phyloP scores from a whole-genome alignment of 2,797 vertebrate genomes.

The Eidolon dupreanum region DNA sequence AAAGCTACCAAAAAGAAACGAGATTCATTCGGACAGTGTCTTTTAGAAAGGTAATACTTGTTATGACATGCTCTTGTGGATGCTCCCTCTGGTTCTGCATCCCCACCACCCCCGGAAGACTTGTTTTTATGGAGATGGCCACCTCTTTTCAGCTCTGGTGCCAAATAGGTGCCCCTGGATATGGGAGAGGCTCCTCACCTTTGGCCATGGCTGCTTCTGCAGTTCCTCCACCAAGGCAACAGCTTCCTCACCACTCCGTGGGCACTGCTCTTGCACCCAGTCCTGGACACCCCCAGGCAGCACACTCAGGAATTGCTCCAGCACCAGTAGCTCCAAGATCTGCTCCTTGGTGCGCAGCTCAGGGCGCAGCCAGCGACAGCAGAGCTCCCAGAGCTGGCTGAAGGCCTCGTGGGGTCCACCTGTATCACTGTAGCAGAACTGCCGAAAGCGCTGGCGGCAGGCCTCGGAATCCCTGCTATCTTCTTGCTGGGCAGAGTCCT shows the following conservation, averaged over 20 bases:
- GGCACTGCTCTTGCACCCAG: conserved; percentile 55
- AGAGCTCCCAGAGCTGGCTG: conserved; percentile 77
- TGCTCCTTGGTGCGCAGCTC: conserved; percentile 78
- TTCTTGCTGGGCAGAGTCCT: conserved; percentile 52
- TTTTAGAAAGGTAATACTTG: background rate
- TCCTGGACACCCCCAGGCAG: conserved; percentile 58
- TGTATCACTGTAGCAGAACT: conserved; percentile 65
- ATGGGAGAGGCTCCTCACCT: conserved; percentile 58
- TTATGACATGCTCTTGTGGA: too few species aligned
- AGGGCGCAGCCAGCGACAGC: conserved; percentile 74
- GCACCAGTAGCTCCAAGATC: conserved; percentile 79
- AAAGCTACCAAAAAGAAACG: background rate
- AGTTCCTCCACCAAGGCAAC: conserved; percentile 78
- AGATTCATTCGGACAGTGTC: background rate
- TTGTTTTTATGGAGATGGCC: background rate
- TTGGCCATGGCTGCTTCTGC: conserved; percentile 59
- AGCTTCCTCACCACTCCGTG: conserved; percentile 66
- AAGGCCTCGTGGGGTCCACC: conserved; percentile 72
- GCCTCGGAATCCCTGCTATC: conserved; percentile 57
- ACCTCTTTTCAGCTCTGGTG: background rate
- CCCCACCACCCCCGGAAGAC: background rate
- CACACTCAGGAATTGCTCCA: conserved; percentile 77
- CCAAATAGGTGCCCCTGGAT: background rate
- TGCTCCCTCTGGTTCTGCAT: background rate
- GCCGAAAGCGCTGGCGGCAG: conserved; percentile 76